phyloP scores from a whole-genome alignment of 2,888 invertebrate species.

The Campoplex nolae region DNA sequence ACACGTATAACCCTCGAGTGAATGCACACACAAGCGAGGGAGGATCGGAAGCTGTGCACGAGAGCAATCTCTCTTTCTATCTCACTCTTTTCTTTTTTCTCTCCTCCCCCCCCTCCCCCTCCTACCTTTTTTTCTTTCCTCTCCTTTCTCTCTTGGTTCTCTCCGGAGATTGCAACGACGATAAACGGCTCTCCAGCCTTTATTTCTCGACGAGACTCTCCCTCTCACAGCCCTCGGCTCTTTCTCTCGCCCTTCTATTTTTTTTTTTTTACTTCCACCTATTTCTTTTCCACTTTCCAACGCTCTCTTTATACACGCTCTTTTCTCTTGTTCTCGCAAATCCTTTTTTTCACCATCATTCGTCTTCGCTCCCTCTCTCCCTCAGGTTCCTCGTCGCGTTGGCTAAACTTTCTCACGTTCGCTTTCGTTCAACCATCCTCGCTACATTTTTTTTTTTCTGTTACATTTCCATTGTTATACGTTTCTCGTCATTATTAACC shows the following conservation, averaged over 20 bases:
- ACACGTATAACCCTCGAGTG: slow-evolving; percentile 42
- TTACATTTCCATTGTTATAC: too few relatives aligned
- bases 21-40: slow-evolving; percentile 59
- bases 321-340: slow-evolving; percentile 4
- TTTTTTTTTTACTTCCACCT: slow-evolving; percentile 45
- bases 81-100: neutral
- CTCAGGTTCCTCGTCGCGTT: slow-evolving; percentile 5
- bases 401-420: slow-evolving; percentile 41
- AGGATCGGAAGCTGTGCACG: slow-evolving; percentile 53
- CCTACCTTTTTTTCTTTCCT: slow-evolving; percentile 38
- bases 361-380: slow-evolving; percentile 21
- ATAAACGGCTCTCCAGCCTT: slow-evolving; percentile 71
- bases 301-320: slow-evolving; percentile 35
- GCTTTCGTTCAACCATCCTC: slow-evolving; percentile 30
- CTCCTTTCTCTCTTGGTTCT: slow-evolving; percentile 37
- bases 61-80: slow-evolving; percentile 36
- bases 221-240: slow-evolving; percentile 49
- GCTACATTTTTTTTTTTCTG: too few relatives aligned
- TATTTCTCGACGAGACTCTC: slow-evolving; percentile 64
- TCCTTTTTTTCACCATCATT: slow-evolving; percentile 27
- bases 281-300: slow-evolving; percentile 50
- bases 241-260: slow-evolving; percentile 36
- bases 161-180: slow-evolving; percentile 70
- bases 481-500: too few relatives aligned
- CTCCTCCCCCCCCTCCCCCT: neutral